phyloP scores from a whole-genome alignment of 1,140 invertebrate species.

The Mizuhopecten yessoensis region DNA sequence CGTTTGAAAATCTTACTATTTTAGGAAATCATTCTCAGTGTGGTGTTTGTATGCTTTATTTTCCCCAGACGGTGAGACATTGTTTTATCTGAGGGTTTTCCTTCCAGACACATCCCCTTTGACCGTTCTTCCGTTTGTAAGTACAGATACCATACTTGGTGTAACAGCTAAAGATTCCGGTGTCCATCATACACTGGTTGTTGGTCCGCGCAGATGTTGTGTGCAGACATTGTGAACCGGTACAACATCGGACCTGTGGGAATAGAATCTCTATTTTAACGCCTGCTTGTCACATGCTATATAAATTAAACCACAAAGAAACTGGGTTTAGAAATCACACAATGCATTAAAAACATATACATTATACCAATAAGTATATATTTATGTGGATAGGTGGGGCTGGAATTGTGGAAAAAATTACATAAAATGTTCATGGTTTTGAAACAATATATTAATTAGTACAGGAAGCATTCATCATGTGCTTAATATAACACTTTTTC shows the following conservation, averaged over 20 bases:
- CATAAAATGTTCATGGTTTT: too few relatives aligned
- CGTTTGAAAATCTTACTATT: too few relatives aligned
- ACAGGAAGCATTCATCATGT: too few relatives aligned
- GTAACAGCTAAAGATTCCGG: conserved; percentile 42
- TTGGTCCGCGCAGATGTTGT: not conserved
- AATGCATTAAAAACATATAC: too few relatives aligned
- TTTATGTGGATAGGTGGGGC: too few relatives aligned
- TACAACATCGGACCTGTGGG: not conserved
- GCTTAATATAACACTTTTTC: too few relatives aligned
- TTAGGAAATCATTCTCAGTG: too few relatives aligned
- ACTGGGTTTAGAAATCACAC: too few relatives aligned
- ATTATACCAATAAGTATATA: too few relatives aligned
- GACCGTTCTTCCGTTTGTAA: not conserved
- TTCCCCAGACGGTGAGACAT: not conserved
- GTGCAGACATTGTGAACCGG: conserved; percentile 4
- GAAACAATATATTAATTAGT: too few relatives aligned
- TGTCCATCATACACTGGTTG: not conserved
- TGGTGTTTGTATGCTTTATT: not conserved
- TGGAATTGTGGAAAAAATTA: too few relatives aligned
- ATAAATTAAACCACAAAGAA: too few relatives aligned
- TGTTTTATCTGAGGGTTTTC: conserved; percentile 3
- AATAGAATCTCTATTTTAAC: not conserved
- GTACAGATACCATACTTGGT: conserved; percentile 14
- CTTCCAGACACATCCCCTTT: conserved; percentile 6
- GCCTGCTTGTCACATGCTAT: not conserved